phyloP scores from a whole-genome alignment of 2,113 vertebrate species.

The Rhombomys opimus region DNA sequence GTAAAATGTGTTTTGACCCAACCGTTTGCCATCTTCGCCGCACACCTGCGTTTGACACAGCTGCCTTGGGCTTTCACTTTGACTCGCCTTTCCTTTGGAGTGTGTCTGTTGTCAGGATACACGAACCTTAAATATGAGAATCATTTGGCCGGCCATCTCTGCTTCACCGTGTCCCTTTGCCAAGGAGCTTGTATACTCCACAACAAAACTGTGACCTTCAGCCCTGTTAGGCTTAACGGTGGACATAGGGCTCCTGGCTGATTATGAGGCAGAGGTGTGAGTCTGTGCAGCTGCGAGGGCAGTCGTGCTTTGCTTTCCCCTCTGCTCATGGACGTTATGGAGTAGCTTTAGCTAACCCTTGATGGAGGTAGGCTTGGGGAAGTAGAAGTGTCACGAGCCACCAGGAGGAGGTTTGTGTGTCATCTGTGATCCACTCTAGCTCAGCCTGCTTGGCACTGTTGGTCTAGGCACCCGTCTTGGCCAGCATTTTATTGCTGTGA shows the following conservation, averaged over 20 bases:
- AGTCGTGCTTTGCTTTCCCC: accelerated
- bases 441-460: accelerated
- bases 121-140: neutral
- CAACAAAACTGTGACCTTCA: accelerated
- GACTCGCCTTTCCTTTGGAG: neutral
- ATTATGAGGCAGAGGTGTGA: accelerated
- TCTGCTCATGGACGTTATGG: neutral
- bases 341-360: neutral
- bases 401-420: neutral
- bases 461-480: neutral
- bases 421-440: neutral
- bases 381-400: neutral
- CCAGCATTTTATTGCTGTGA: neutral
- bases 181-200: neutral
- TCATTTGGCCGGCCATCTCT: neutral
- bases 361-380: accelerated
- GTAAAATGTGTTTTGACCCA: neutral
- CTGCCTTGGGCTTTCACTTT: neutral
- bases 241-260: neutral
- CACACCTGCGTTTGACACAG: neutral
- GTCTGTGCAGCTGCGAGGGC: neutral
- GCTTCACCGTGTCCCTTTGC: neutral
- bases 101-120: neutral
- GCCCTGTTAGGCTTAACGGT: neutral
- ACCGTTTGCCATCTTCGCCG: neutral